Base-by-base conservation (phyloP, 2,888 invertebrate genomes). In the Perizoma flavofasciatum region DNA sequence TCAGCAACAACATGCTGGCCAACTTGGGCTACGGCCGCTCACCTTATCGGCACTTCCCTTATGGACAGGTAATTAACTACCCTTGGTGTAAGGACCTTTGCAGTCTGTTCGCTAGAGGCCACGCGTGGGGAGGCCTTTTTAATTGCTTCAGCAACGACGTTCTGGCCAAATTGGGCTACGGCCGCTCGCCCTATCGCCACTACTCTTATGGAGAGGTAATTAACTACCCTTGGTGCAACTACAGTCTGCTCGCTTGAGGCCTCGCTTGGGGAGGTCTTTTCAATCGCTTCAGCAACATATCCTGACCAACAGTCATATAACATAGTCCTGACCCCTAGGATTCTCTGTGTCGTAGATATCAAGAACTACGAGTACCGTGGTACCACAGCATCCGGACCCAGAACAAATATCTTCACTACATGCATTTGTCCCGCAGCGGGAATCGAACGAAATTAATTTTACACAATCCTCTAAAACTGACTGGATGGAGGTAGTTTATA, bases 121-220 rank as follows among this genome's bases (percentile, higher is more conserved):
- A 94, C 67, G 96, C 95, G 43, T 96, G 96, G 96, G 96, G 96
- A 22, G 96, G 96, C 0, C 93, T 96, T 34, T 97, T 97, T 90
- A 97, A 97, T 86, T 94, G 97, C 68, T 97, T 97, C 89, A 96
- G 96, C 75, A 96, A 96, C n/a, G 96, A 96, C 81, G 95, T 96
- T 95, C 88, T 96, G 46, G 95, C 95, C 60, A 96, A 96, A 83
- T 89, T 96, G 85, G 96, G 96, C 11, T 96, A 96, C 74, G 96
- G 96, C 0, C 93, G 94, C 83, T 77, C 82, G 0, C 83, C 87
- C 0, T 89, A 91, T 64, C 83, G 85, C 48, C 89, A 88, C 56
- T 91, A 91, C 47, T 82, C 89, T 1, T 91, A 90, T 67, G 88
- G 86, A 22, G 90, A 89, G 86, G 91, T 90, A 46, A 8, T 5